phyloP scores from a whole-genome alignment of 2,113 vertebrate species.

The Athene noctua region DNA sequence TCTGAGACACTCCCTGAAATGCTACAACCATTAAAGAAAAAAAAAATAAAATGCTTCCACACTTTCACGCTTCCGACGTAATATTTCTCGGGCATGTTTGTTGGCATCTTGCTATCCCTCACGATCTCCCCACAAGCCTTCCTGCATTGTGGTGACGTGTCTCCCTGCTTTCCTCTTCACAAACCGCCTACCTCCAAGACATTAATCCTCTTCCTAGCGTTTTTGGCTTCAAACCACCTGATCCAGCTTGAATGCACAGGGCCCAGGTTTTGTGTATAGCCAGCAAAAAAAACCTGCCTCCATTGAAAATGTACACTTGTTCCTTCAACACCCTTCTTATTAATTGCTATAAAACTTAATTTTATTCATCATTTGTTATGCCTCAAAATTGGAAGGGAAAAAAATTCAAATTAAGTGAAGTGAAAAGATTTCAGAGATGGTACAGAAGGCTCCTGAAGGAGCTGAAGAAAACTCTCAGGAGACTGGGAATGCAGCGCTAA shows the following conservation, averaged over 20 bases:
- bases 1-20: background rate
- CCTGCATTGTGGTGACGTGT: background rate
- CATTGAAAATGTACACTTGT: background rate
- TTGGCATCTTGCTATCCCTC: background rate
- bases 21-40: background rate
- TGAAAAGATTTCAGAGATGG: conserved; percentile 33
- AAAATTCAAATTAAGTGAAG: conserved; percentile 29
- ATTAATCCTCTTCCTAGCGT: background rate
- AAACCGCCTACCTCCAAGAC: background rate
- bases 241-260: accelerated
- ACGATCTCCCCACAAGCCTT: background rate
- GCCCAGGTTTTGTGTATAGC: background rate
- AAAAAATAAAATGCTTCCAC: background rate
- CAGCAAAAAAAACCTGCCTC: background rate
- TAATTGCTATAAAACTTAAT: conserved; percentile 43
- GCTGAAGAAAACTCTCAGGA: conserved; percentile 49
- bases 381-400: conserved; percentile 29
- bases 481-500: conserved; percentile 22
- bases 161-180: background rate
- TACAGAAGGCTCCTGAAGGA: conserved; percentile 61
- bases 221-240: background rate
- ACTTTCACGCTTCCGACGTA: accelerated
- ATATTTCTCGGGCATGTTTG: background rate
- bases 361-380: conserved; percentile 51
- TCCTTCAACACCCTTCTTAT: conserved; percentile 15